Evolutionary conservation across 1,140 invertebrate genomes (phyloP).

Genomic region (Drosophila littoralis): DNA sequence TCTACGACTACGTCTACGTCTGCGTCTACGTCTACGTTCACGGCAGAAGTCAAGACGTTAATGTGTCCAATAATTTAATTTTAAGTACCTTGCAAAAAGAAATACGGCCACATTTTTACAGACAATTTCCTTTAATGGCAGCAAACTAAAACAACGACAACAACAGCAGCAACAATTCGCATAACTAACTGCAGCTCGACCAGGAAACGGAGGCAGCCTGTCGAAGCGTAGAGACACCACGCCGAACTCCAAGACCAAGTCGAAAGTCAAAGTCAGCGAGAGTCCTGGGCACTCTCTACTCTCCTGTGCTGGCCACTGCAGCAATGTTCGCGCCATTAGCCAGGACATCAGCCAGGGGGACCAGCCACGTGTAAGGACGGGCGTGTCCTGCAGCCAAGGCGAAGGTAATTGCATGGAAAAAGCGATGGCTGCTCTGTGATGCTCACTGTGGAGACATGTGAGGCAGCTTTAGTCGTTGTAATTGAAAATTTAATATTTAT

Average conservation of each 20-base stretch:
- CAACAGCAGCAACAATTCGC: constrained; percentile 9
- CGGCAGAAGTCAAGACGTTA: constrained; percentile 77
- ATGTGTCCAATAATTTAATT: constrained; percentile 83
- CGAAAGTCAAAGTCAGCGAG: constrained; percentile 24
- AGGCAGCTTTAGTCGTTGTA: constrained; percentile 45
- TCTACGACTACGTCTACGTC: constrained; percentile 11
- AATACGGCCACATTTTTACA: constrained; percentile 82
- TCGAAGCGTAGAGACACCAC: constrained; percentile 49
- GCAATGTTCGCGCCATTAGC: constrained; percentile 52
- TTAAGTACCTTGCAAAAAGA: constrained; percentile 83
- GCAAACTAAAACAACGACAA: constrained; percentile 49
- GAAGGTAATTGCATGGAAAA: constrained; percentile 81
- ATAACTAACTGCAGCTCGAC: constrained; percentile 38
- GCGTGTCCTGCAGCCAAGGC: constrained; percentile 32
- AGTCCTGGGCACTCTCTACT: constrained; percentile 1
- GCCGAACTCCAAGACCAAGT: constrained; percentile 14
- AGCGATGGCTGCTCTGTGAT: constrained; percentile 43
- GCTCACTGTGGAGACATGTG: neutral
- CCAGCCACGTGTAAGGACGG: constrained; percentile 47
- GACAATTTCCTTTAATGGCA: constrained; percentile 81
- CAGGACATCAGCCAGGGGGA: constrained; percentile 20
- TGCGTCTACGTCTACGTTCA: constrained; percentile 25
- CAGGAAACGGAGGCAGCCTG: constrained; percentile 28
- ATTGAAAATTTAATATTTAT: constrained; percentile 83
- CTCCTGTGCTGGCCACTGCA: constrained; percentile 14